Base-by-base conservation (phyloP, 2,797 vertebrate genomes). In the Carcharodon carcharias region DNA sequence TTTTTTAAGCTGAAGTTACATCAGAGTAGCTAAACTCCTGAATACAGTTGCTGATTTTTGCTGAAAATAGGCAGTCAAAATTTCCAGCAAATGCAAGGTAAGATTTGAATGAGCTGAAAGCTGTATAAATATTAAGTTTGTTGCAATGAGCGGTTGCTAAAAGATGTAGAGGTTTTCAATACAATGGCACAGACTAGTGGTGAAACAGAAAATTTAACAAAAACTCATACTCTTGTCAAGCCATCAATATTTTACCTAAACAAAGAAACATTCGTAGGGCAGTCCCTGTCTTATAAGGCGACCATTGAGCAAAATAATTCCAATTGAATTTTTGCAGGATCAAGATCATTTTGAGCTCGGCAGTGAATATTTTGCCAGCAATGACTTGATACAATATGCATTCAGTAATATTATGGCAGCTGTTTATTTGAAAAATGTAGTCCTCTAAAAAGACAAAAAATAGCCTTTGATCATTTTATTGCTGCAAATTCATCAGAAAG, bases 111-210 rank as follows among this genome's bases (percentile, higher is more conserved):
- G 45, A 18, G n/a, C 69, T 56, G 26, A 35, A 77, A 35, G 14
- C 71, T 14, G 50, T 18, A 35, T 77, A 31, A 56, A n/a, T 56
- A 73, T 31, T 56, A 35, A n/a, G 50, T 95, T 77, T 95, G 31
- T 7, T 56, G 21, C 56, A 35, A 95, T 35, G 28, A 71, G 5
- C 2, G 21, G 69, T 56, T 35, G 16, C 69, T 58, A 71, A 94
- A 54, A 7, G 45, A 54, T 67, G 61, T 85, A 73, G 0, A 4
- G 28, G 97, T 98, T 98, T 97, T 97, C 98, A 97, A 97, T 97
- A 96, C 98, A 98, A 99, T 97, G 98, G 98, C 98, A 98, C 99
- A 98, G 98, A 98, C 99, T 98, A 99, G 98, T 98, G 99, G 98
- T 31, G 50, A 95, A 28, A 95, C 56, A n/a, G 14, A 58, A 77